Base-by-base conservation (phyloP, 2,888 invertebrate species). In the Melieria crassipennis region DNA sequence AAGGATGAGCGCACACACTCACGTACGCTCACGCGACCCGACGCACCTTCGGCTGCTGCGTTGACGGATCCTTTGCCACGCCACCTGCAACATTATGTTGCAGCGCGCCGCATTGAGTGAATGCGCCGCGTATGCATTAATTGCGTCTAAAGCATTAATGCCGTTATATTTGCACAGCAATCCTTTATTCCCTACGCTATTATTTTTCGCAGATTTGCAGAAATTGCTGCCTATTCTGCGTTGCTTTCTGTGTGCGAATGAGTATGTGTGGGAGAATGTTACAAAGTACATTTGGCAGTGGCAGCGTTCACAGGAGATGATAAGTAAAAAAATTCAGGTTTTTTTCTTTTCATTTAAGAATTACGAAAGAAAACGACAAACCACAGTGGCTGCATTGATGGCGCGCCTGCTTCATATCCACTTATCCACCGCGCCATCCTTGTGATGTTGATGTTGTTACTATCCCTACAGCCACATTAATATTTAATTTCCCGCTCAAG, bases 401-500 rank as follows among this genome's bases (percentile, higher is more conserved):
- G 42, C 64, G 52, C 50, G 43, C 50, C n/a, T 45, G 1, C 30
- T 30, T 30, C 30, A 2, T 30, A 30, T 30, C 30, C 30, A 30
- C 30, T 30, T 30, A 30, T 30, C 30, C 30, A 30, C 30, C 30
- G 30, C 30, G 30, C 30, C 30, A 30, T 30, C 30, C 30, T 30
- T 30, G 30, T 3, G 30, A 30, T 30, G 2, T 30, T 30, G 30
- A 30, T 30, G 30, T 30, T 30, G 30, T 30, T 30, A 30, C 30
- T 30, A 3, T 30, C 30, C 30, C 30, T 30, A 30, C 43, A 11
- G 43, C 46, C n/a, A 46, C 57, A 48, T 66, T 66, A 58, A 42
- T 16, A 16, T 58, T 58, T 66, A 48, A 66, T 66, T 66, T 66
- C 47, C 57, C 47, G 58, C 48, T 66, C 47, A 66, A 66, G 56